A percentile compares a stretch with the other conserved stretches of the same genome.
phyloP scores from a whole-genome alignment of 1,140 invertebrate species.

The Lanistes nyassanus region DNA sequence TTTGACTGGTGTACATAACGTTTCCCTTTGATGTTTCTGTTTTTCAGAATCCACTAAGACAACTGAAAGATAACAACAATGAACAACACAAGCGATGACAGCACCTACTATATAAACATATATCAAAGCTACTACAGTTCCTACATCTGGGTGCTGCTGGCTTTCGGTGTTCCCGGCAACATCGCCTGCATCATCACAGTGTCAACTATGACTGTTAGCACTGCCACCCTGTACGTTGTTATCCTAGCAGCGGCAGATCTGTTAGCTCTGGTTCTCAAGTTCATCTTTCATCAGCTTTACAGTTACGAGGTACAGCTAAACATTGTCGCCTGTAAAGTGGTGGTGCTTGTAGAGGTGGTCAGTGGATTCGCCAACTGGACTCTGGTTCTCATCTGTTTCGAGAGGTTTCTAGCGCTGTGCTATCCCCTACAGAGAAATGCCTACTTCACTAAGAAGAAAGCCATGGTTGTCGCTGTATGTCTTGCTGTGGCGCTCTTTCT shows the following conservation, averaged over 20 bases:
- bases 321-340: background rate
- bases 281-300: slow-evolving; percentile 30
- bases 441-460: slow-evolving; percentile 18
- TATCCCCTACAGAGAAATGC: slow-evolving; percentile 39
- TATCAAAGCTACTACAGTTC: slow-evolving; percentile 26
- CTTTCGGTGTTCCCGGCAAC: slow-evolving; percentile 43
- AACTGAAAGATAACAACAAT: no score
- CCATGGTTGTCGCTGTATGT: slow-evolving; percentile 20
- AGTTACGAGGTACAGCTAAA: background rate
- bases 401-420: slow-evolving; percentile 45
- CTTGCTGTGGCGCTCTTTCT: slow-evolving; percentile 9
- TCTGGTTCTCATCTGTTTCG: slow-evolving; percentile 45
- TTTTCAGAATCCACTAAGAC: no score
- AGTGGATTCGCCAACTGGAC: slow-evolving; percentile 47
- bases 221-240: slow-evolving; percentile 40
- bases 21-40: no score
- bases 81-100: no score
- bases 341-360: slow-evolving; percentile 35
- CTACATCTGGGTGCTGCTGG: slow-evolving; percentile 36
- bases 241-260: slow-evolving; percentile 38
- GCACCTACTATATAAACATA: no score
- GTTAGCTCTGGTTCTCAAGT: slow-evolving; percentile 33
- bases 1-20: no score
- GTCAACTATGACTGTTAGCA: slow-evolving; percentile 34
- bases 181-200: slow-evolving; percentile 39